Evolutionary conservation across 2,888 invertebrate species (phyloP).

Genomic region (Atethmia centrago): DNA sequence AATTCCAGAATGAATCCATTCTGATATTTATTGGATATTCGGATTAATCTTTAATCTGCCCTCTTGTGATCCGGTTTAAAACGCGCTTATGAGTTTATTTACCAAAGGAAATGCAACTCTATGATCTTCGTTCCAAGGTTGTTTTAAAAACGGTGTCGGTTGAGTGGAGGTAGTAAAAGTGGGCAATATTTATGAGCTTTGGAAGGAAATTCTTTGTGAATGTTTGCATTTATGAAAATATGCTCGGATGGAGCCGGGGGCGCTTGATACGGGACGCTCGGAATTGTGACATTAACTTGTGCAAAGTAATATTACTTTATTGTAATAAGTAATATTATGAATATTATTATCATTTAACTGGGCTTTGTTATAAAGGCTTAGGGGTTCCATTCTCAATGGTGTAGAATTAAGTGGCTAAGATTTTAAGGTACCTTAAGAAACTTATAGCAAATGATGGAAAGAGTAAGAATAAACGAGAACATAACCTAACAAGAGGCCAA

Average conservation of each 20-base stretch:
- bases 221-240: constrained; percentile 91
- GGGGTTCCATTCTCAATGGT: neutral
- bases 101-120: constrained; percentile 66
- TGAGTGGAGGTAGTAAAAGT: constrained; percentile 85
- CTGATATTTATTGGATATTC: constrained; percentile 88
- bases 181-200: constrained; percentile 90
- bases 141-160: constrained; percentile 61
- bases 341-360: constrained; percentile 20
- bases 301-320: constrained; percentile 18
- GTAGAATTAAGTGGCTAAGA: neutral
- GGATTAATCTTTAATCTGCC: constrained; percentile 89
- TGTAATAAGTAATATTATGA: constrained; percentile 32
- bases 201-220: constrained; percentile 89
- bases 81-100: constrained; percentile 82
- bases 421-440: neutral
- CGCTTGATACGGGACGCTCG: constrained; percentile 71
- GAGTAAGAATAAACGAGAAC: neutral
- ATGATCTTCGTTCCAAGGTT: constrained; percentile 60
- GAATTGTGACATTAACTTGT: constrained; percentile 32
- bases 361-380: neutral
- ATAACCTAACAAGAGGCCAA: neutral
- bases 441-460: neutral
- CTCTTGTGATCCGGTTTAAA: constrained; percentile 84
- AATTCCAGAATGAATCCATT: constrained; percentile 88
- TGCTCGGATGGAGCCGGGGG: constrained; percentile 87